Conservation (phyloP, 1,140 invertebrate genomes). For the Macrobrachium rosenbergii region DNA sequence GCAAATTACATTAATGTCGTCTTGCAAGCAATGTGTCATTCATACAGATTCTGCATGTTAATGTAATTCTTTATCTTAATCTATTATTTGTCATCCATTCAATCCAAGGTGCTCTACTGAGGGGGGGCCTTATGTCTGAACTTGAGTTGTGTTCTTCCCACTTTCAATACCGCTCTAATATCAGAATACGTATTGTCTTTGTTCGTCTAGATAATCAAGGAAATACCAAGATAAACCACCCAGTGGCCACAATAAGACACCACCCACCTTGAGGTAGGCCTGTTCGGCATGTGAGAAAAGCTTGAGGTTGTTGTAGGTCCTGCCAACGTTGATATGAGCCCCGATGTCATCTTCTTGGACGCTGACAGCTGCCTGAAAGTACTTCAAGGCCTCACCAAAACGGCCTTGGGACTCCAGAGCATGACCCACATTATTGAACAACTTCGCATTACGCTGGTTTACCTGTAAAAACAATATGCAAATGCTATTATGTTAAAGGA, state of each 20-base stretch:
- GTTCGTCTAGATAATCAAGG: too few species aligned
- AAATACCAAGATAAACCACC: neutral
- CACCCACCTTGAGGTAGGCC: constrained; percentile 83
- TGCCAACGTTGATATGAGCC: constrained; percentile 95
- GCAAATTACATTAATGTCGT: too few species aligned
- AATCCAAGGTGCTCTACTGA: too few species aligned
- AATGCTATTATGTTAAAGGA: neutral
- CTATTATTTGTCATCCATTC: too few species aligned
- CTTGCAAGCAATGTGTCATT: too few species aligned
- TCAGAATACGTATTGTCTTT: too few species aligned
- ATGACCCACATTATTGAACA: constrained; percentile 98
- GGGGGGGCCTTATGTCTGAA: too few species aligned
- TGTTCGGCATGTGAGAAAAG: constrained; percentile 92
- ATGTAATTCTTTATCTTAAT: too few species aligned
- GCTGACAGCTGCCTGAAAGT: constrained; percentile 90
- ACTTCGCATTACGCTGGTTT: constrained; percentile 87
- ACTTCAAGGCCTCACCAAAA: constrained; percentile 88
- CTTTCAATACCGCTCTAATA: too few species aligned
- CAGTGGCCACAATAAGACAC: too few species aligned
- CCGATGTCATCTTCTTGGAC: constrained; percentile 97
- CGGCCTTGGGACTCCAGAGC: constrained; percentile 88
- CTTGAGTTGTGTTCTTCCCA: neutral
- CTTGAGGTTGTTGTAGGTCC: constrained; percentile 93
- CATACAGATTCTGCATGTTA: too few species aligned
- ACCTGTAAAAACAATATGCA: constrained; percentile 34